A percentile compares a stretch with the other conserved stretches of the same genome.
Conservation (phyloP, 2,797 vertebrate species). For the Nothura maculosa region DNA sequence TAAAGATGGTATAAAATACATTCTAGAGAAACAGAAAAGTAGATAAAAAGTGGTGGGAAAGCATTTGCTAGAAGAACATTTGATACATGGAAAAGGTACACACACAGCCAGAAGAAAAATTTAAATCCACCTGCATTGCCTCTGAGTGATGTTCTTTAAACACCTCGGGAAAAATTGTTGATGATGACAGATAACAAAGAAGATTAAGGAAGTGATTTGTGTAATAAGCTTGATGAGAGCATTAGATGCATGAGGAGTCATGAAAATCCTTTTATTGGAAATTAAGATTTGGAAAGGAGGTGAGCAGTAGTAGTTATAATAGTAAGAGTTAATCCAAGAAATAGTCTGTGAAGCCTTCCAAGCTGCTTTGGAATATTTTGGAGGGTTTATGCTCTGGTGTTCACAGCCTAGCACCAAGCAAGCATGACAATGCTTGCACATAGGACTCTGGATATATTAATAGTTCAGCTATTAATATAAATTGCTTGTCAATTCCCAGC, state of each 20-base stretch:
- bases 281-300: neutral
- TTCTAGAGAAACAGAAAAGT: neutral
- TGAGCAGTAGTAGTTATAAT: neutral
- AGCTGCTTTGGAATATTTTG: neutral
- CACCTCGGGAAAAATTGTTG: neutral
- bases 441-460: accelerated
- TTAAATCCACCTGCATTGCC: neutral
- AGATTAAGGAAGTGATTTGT: neutral
- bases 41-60: neutral
- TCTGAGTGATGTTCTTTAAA: neutral
- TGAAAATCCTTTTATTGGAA: neutral
- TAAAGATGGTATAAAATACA: neutral
- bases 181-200: neutral
- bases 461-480: neutral
- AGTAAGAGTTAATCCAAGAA: neutral
- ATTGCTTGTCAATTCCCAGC: neutral
- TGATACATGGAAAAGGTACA: neutral
- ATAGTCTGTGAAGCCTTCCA: neutral
- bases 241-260: neutral
- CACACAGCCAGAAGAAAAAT: neutral
- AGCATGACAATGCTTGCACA: neutral
- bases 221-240: neutral
- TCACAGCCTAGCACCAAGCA: neutral
- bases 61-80: neutral
- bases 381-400: neutral